These are phyloP conservation scores for Leucoraja erinaceus DNA, from an alignment of 2,113 vertebrate genomes.

Conservation along the genomic window DNA sequence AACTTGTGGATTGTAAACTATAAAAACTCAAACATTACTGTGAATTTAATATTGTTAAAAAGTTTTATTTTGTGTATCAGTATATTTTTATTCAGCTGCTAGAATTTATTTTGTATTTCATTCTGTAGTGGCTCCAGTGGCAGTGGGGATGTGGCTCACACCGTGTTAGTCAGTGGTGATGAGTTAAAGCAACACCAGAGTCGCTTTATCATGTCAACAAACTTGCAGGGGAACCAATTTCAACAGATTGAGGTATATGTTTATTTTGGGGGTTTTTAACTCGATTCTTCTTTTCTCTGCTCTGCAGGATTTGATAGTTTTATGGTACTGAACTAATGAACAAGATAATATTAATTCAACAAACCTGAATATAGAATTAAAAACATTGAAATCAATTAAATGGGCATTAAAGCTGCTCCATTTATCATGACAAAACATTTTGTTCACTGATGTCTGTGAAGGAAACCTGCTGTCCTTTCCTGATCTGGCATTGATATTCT, in stretches of 20 bases:
- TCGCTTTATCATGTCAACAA: slow-evolving; percentile 69
- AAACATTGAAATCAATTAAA: neutral
- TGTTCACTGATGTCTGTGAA: neutral
- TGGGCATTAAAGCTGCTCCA: neutral
- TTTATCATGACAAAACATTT: neutral
- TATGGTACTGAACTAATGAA: neutral
- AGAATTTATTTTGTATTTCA: neutral
- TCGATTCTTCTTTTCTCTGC: neutral
- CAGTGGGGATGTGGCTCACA: slow-evolving; percentile 55
- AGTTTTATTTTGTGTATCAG: neutral
- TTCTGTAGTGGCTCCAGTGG: slow-evolving; percentile 50
- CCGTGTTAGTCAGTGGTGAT: slow-evolving; percentile 55
- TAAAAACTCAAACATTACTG: neutral
- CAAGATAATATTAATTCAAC: neutral
- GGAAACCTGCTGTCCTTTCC: neutral
- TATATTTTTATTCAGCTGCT: neutral
- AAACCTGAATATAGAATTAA: neutral
- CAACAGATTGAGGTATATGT: slow-evolving; percentile 72
- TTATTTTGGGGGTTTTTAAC: too few relatives aligned
- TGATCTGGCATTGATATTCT: neutral
- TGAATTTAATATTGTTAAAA: neutral
- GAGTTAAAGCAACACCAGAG: slow-evolving; percentile 59
- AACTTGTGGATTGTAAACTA: neutral
- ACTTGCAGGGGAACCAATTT: slow-evolving; percentile 58
- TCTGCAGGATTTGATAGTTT: neutral